phyloP scores from a whole-genome alignment of 2,888 invertebrate genomes.

The Ormyrus nitidulus region DNA sequence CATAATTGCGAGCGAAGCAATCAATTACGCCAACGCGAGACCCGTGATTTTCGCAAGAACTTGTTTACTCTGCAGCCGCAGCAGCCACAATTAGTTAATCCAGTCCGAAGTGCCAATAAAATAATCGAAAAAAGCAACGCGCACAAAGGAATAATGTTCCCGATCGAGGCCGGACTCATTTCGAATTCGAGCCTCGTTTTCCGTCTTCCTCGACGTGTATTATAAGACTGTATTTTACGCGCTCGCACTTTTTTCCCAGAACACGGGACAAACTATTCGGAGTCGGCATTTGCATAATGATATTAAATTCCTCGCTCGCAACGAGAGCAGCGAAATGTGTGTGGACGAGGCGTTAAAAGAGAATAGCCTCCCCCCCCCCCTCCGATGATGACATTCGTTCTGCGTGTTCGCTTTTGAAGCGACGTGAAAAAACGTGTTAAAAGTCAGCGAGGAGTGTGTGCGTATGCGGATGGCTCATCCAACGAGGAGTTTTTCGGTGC shows the following conservation, averaged over 20 bases:
- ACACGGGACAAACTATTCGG: constrained; percentile 19
- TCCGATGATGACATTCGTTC: constrained; percentile 48
- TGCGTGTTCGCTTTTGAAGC: constrained; percentile 1
- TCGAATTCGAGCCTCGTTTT: constrained; percentile 27
- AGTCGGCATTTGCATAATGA: constrained; percentile 36
- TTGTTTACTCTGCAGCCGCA: neutral
- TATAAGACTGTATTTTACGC: constrained; percentile 5
- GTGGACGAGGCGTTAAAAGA: constrained; percentile 4
- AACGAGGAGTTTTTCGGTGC: constrained; percentile 19
- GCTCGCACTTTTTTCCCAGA: constrained; percentile 37
- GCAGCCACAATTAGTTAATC: neutral
- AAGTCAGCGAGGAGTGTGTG: neutral
- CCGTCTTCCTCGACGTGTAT: neutral
- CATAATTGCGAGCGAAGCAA: constrained; percentile 24
- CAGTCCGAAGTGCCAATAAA: too few relatives aligned
- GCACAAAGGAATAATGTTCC: constrained; percentile 23
- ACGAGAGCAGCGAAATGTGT: neutral
- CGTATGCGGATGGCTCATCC: constrained; percentile 18
- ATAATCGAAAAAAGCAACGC: neutral
- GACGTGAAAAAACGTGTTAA: neutral
- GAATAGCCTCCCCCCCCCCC: neutral
- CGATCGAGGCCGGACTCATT: constrained; percentile 30
- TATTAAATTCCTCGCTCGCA: constrained; percentile 40
- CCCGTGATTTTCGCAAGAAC: constrained; percentile 24
- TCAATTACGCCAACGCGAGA: constrained; percentile 23